phyloP scores from a whole-genome alignment of 1,140 invertebrate species.

The Glossosoma conforme region DNA sequence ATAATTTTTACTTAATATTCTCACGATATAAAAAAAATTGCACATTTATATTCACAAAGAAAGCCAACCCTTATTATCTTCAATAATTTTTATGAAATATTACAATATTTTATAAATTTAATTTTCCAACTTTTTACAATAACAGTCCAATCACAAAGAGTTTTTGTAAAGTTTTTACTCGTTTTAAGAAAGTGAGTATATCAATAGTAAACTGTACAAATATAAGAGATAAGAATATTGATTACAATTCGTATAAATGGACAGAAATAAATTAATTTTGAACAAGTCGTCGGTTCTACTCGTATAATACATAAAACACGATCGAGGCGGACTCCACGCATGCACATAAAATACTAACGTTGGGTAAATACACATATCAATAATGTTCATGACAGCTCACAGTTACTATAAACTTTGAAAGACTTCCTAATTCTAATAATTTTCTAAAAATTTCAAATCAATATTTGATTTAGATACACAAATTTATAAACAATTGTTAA shows the following conservation, averaged over 20 bases:
- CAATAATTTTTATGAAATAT: constrained; percentile 10
- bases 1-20: constrained; percentile 12
- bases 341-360: constrained; percentile 1
- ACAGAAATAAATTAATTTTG: too few relatives aligned
- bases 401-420: too few relatives aligned
- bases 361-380: background rate
- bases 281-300: too few relatives aligned
- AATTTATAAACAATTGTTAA: too few relatives aligned
- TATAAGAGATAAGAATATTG: constrained; percentile 2
- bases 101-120: constrained; percentile 2
- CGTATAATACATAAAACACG: too few relatives aligned
- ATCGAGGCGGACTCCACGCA: constrained; percentile 3
- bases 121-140: constrained; percentile 1
- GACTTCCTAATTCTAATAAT: too few relatives aligned
- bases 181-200: too few relatives aligned
- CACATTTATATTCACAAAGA: constrained; percentile 8
- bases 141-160: constrained; percentile 7
- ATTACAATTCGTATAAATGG: background rate
- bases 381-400: background rate
- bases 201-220: constrained; percentile 3
- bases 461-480: too few relatives aligned
- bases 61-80: constrained; percentile 9
- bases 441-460: too few relatives aligned
- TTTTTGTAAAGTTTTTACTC: background rate
- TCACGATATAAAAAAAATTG: constrained; percentile 20